Evolutionary conservation across 2,797 vertebrate genomes (phyloP), one percentile per base, ranked within the genome.

Genomic region (Anas bahamensis): DNA sequence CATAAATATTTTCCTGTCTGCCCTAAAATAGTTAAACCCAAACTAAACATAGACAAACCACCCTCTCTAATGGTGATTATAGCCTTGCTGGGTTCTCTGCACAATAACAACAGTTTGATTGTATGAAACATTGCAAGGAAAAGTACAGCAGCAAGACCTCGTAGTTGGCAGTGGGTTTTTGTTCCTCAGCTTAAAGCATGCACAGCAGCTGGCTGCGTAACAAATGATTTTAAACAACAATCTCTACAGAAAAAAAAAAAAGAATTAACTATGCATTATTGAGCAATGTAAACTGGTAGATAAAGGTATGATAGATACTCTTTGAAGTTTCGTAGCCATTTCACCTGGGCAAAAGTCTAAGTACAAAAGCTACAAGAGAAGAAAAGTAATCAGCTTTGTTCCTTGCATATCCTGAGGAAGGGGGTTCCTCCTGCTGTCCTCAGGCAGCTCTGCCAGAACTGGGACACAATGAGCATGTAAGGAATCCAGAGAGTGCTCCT

Each of bases 11-110:
- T 97, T 89, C 85, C 77, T 0, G 4, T 83, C 71, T 94, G 48
- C 60, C 66, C 56, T 81, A 66, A 94, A 96, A 94, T 86, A 92
- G 93, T 48, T 48, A 91, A 93, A 93, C 19, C 84, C 66, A 86
- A 94, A 79, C 57, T 78, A 81, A 90, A 88, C 37, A 82, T 50
- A 84, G 88, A 64, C 48, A 44, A 91, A 33, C 60, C 60, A 16
- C 44, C 31, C 55, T 84, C 52, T 84, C 77, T 60, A 83, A 64
- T 42, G 70, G 21, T 92, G 71, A 93, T 92, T 92, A 95, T 83
- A 96, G 33, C 71, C 65, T 91, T 93, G 82, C 77, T 73, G 37
- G 17, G 55, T 68, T 95, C 73, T 68, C 6, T 74, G 85, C 57
- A 91, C 82, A 94, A 72, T 46, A 90, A 75, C 60, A 95, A 82